Evolutionary conservation across 2,888 invertebrate genomes (phyloP).

Genomic region (Stegana nigrithorax): DNA sequence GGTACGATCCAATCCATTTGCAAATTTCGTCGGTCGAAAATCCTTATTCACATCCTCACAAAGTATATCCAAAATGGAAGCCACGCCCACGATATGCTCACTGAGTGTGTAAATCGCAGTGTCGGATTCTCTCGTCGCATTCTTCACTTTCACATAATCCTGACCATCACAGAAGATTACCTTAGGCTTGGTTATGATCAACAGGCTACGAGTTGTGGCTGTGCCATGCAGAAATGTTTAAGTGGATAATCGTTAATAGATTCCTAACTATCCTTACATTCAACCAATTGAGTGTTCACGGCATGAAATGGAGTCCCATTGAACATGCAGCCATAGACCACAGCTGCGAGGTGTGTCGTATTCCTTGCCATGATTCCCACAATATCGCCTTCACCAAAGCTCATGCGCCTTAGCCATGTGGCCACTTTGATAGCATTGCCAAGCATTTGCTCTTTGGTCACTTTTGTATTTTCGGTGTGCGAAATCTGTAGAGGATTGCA

Average conservation of each 20-base stretch:
- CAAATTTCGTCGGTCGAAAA: slow-evolving; percentile 37
- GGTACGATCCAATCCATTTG: slow-evolving; percentile 39
- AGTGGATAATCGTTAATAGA: background rate
- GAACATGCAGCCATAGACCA: slow-evolving; percentile 55
- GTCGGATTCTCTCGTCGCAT: slow-evolving; percentile 28
- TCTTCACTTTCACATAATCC: slow-evolving; percentile 42
- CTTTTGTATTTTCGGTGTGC: slow-evolving; percentile 40
- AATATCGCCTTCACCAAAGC: slow-evolving; percentile 41
- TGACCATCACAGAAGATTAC: slow-evolving; percentile 54
- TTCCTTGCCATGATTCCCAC: slow-evolving; percentile 54
- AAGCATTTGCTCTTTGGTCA: slow-evolving; percentile 44
- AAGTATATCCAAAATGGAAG: slow-evolving; percentile 34
- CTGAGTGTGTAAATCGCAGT: slow-evolving; percentile 31
- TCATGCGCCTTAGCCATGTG: slow-evolving; percentile 36
- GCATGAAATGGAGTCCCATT: slow-evolving; percentile 54
- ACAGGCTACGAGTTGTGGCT: slow-evolving; percentile 33
- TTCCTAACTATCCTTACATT: slow-evolving; percentile 23
- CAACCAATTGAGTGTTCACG: slow-evolving; percentile 43
- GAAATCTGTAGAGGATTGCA: slow-evolving; percentile 41
- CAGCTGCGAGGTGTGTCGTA: slow-evolving; percentile 45
- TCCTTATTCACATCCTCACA: background rate
- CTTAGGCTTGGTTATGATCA: slow-evolving; percentile 46
- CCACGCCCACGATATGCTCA: slow-evolving; percentile 25
- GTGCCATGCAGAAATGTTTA: slow-evolving; percentile 41
- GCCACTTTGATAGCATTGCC: slow-evolving; percentile 45